Evolutionary conservation across 2,888 invertebrate species (phyloP).

Genomic region (Thecophora atra): DNA sequence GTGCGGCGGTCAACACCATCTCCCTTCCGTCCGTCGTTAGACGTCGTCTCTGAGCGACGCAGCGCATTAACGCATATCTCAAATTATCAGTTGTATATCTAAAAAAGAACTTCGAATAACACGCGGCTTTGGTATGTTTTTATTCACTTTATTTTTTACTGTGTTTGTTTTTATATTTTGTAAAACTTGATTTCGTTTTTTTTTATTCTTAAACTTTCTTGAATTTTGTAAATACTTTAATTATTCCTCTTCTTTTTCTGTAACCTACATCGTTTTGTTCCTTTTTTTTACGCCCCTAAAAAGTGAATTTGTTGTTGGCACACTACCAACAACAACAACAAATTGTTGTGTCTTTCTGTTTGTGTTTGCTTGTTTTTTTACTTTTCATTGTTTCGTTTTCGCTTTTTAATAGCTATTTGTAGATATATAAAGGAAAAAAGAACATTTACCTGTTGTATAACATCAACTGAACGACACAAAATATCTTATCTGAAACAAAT

Average conservation of each 20-base stretch:
- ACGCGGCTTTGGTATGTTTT: background rate
- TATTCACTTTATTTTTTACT: background rate
- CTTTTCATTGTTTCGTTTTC: background rate
- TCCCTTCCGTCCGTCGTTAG: too few relatives aligned
- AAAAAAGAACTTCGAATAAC: too few relatives aligned
- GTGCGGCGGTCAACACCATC: too few relatives aligned
- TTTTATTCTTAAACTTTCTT: background rate
- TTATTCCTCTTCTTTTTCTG: background rate
- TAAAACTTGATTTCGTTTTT: background rate
- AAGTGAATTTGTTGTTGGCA: constrained; percentile 2
- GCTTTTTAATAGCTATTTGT: too few relatives aligned
- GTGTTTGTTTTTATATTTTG: too few relatives aligned
- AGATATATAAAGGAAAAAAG: too few relatives aligned
- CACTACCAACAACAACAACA: background rate
- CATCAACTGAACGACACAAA: background rate
- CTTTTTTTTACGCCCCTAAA: background rate
- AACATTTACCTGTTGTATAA: background rate
- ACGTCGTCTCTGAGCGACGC: too few relatives aligned
- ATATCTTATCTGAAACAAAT: background rate
- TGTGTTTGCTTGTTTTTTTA: background rate
- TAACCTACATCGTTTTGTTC: background rate
- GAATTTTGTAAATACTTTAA: too few relatives aligned
- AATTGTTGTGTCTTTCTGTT: too few relatives aligned
- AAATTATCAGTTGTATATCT: too few relatives aligned
- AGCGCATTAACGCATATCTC: too few relatives aligned